Conservation (phyloP, 2,888 invertebrate species). For the Drosophila anceps region DNA sequence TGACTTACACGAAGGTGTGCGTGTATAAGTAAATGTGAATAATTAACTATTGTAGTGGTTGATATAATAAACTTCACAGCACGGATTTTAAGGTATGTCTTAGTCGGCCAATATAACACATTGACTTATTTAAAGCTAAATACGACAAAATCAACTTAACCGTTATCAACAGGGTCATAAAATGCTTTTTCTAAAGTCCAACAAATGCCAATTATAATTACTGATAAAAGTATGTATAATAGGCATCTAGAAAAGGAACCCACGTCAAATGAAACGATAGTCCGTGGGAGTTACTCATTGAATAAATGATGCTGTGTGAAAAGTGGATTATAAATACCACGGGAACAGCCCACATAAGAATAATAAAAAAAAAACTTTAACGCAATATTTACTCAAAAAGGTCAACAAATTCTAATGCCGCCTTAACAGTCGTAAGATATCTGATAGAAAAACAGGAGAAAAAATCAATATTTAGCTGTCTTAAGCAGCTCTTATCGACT, state of each 20-base stretch:
- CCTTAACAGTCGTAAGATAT: neutral
- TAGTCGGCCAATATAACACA: neutral
- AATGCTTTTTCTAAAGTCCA: slow-evolving; percentile 20
- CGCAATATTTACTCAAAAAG: neutral
- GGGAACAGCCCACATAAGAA: neutral
- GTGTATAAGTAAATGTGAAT: too few species aligned
- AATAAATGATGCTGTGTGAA: neutral
- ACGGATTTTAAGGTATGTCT: neutral
- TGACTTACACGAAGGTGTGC: too few species aligned
- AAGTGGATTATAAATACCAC: neutral
- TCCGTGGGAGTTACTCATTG: neutral
- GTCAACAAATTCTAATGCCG: neutral
- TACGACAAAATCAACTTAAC: slow-evolving; percentile 61
- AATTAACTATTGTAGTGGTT: too few species aligned
- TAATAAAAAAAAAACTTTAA: neutral
- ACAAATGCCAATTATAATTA: slow-evolving; percentile 77
- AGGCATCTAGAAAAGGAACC: slow-evolving; percentile 39
- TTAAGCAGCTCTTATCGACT: neutral
- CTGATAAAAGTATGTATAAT: slow-evolving; percentile 34
- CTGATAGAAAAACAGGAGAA: neutral
- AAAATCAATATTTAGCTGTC: neutral
- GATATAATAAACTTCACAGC: too few species aligned
- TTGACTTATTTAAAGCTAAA: slow-evolving; percentile 19
- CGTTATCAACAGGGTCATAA: slow-evolving; percentile 67
- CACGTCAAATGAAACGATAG: slow-evolving; percentile 51